Evolutionary conservation across 2,888 invertebrate species (phyloP).

Genomic region (Drosophila melanosoma): DNA sequence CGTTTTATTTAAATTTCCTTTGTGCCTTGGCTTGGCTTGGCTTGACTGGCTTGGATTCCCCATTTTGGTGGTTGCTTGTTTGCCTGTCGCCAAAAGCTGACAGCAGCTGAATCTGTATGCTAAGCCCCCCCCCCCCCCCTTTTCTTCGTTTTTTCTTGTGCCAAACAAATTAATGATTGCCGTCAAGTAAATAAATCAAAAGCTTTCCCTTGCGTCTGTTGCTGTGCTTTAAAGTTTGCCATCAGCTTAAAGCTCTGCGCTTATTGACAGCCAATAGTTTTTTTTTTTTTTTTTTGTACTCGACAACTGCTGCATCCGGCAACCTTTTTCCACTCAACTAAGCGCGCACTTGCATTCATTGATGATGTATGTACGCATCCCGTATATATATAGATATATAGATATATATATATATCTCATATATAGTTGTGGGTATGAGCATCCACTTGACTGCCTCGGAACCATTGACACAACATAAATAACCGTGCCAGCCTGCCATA

Average conservation of each 20-base stretch:
- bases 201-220: conserved; percentile 49
- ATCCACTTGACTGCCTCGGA: conserved; percentile 48
- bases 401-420: not conserved
- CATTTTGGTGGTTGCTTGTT: conserved; percentile 44
- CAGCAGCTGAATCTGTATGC: conserved; percentile 67
- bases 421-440: conserved; percentile 6
- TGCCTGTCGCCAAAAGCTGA: conserved; percentile 65
- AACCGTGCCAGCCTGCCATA: conserved; percentile 71
- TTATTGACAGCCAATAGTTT: conserved; percentile 37
- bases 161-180: conserved; percentile 72
- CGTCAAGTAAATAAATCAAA: conserved; percentile 73
- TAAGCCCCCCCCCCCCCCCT: conserved; percentile 44
- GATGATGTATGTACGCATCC: conserved; percentile 56
- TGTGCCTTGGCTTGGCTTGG: conserved; percentile 20
- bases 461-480: conserved; percentile 73
- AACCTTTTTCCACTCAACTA: conserved; percentile 75
- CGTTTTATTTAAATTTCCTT: conserved; percentile 67
- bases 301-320: conserved; percentile 23
- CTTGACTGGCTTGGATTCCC: conserved; percentile 17
- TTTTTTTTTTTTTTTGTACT: conserved; percentile 4
- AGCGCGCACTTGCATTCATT: conserved; percentile 63
- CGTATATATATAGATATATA: not conserved
- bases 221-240: conserved; percentile 21
- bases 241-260: conserved; percentile 36
- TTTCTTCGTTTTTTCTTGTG: conserved; percentile 2